Evolutionary conservation across 2,797 vertebrate genomes (phyloP).

Genomic region (Galago senegalensis): DNA sequence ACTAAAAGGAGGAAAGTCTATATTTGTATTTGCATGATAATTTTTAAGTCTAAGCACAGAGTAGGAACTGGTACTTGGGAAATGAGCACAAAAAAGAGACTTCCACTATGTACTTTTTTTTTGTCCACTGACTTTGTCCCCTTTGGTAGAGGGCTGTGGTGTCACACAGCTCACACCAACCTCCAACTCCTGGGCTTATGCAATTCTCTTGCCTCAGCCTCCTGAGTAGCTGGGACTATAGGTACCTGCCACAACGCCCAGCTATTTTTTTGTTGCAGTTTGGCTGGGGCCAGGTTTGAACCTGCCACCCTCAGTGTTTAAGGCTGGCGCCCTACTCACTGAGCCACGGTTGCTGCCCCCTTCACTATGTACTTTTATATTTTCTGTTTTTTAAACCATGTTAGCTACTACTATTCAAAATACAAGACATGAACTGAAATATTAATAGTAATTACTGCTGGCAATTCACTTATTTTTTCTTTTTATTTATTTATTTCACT

Average conservation of each 20-base stretch:
- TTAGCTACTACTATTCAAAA: background rate
- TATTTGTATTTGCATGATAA: background rate
- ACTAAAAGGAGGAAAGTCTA: background rate
- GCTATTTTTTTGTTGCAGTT: no score
- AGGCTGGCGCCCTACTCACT: no score
- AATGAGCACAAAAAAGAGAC: background rate
- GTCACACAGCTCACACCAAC: no score
- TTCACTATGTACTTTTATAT: background rate
- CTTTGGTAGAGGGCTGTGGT: no score
- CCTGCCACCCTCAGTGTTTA: no score
- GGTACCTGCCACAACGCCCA: no score
- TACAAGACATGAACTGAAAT: background rate
- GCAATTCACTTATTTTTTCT: background rate
- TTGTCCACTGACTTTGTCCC: no score
- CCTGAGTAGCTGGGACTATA: no score
- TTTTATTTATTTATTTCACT: background rate
- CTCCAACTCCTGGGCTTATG: no score
- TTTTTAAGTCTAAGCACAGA: slow-evolving; percentile 51
- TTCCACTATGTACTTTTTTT: background rate
- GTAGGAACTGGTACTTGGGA: background rate
- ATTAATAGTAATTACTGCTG: background rate
- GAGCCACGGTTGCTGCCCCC: no score
- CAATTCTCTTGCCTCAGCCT: no score
- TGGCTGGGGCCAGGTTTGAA: no score
- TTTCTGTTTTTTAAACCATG: background rate